Percentiles rank a stretch among this genome's conserved stretches.
Conservation (phyloP, 2,888 invertebrate species). For the Lucinisca nassula region DNA sequence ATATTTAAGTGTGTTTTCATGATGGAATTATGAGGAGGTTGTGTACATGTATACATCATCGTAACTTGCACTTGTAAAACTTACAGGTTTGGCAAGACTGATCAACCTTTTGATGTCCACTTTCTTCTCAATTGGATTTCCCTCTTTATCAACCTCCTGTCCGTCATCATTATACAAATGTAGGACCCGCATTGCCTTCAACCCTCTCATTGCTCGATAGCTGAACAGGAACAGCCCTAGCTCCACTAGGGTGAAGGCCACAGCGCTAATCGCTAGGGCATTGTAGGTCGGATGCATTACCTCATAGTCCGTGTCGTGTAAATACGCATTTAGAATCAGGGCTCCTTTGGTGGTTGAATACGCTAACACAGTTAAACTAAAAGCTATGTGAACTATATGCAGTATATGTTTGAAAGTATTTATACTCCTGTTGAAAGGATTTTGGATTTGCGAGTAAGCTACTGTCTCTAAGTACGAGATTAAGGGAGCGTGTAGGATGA, state of each 20-base stretch:
- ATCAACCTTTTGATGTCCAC: slow-evolving; percentile 79
- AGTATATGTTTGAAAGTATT: slow-evolving; percentile 53
- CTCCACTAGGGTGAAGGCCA: slow-evolving; percentile 78
- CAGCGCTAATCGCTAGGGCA: slow-evolving; percentile 79
- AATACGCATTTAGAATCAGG: slow-evolving; percentile 76
- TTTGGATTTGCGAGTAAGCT: slow-evolving; percentile 70
- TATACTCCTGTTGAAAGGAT: slow-evolving; percentile 67
- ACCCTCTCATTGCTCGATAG: slow-evolving; percentile 74
- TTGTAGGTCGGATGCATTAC: slow-evolving; percentile 83
- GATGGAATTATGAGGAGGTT: too few species aligned
- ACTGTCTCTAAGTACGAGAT: slow-evolving; percentile 77
- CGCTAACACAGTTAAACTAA: slow-evolving; percentile 69
- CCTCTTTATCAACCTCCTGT: slow-evolving; percentile 83
- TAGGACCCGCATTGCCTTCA: slow-evolving; percentile 76
- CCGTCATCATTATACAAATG: slow-evolving; percentile 81
- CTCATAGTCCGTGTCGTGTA: slow-evolving; percentile 71
- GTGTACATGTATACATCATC: too few species aligned
- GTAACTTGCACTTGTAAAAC: too few species aligned
- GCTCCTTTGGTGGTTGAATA: slow-evolving; percentile 79
- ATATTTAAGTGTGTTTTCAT: too few species aligned
- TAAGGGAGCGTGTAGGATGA: slow-evolving; percentile 73
- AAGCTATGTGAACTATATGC: slow-evolving; percentile 62
- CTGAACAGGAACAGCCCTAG: slow-evolving; percentile 75
- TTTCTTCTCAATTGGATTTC: slow-evolving; percentile 78
- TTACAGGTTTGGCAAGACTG: slow-evolving; percentile 83